A percentile compares a stretch with the other conserved stretches of the same genome.
Conservation (phyloP, 2,888 invertebrate genomes). For the Nematopogon swammerdamellus region DNA sequence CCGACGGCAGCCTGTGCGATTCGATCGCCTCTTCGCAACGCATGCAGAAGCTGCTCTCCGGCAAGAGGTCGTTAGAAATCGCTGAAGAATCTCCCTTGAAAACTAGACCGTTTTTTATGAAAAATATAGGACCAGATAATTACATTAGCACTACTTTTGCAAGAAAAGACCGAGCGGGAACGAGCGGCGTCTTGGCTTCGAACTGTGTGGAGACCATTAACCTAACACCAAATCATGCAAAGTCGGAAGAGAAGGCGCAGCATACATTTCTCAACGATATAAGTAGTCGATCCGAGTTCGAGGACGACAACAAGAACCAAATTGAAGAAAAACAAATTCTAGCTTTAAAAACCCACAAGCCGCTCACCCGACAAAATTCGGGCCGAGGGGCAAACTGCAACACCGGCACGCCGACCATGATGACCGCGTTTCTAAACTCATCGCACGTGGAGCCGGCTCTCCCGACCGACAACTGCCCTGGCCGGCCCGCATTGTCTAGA, state of each 20-base stretch:
- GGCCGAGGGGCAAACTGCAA: conserved; percentile 42
- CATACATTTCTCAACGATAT: conserved; percentile 46
- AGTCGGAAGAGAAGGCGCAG: conserved; percentile 49
- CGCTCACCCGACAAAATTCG: conserved; percentile 64
- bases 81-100: conserved; percentile 44
- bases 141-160: conserved; percentile 66
- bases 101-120: conserved; percentile 58
- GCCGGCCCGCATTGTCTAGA: conserved; percentile 19
- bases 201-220: conserved; percentile 25
- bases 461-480: conserved; percentile 30
- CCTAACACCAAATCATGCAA: conserved; percentile 36
- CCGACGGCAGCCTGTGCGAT: conserved; percentile 57
- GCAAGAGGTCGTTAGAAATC: conserved; percentile 39
- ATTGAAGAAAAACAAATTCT: conserved; percentile 49
- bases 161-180: conserved; percentile 36
- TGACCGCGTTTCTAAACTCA: conserved; percentile 46
- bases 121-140: conserved; percentile 70
- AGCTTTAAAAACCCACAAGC: conserved; percentile 62
- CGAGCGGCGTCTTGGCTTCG: conserved; percentile 18
- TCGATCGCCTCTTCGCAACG: conserved; percentile 51
- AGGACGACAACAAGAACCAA: conserved; percentile 48
- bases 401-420: conserved; percentile 34
- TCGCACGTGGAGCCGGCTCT: conserved; percentile 35
- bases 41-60: conserved; percentile 40
- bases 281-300: conserved; percentile 45